These are phyloP conservation scores for Marcusenius ussheri DNA, from an alignment of 2,113 vertebrate genomes.

Conservation along the genomic window DNA sequence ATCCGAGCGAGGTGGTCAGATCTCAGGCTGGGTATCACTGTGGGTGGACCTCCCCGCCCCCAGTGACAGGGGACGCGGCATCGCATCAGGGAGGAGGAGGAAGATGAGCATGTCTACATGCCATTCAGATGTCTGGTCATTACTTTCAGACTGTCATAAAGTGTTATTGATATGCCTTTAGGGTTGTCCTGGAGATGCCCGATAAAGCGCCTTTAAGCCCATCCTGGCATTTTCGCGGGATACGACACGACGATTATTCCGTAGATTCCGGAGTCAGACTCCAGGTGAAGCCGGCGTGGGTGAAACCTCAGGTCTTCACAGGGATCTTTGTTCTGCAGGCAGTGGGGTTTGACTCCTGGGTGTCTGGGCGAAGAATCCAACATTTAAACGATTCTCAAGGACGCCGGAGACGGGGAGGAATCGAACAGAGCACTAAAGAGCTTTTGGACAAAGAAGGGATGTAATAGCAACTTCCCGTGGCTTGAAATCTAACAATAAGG, in stretches of 20 bases:
- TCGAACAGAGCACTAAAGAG: background rate
- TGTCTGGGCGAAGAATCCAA: background rate
- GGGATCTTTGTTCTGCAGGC: background rate
- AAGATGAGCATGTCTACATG: background rate
- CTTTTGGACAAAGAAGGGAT: background rate
- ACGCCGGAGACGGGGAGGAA: background rate
- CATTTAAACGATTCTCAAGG: background rate
- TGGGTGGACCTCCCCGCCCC: background rate
- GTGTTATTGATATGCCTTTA: background rate
- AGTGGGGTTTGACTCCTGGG: background rate
- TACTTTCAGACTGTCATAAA: constrained; percentile 3
- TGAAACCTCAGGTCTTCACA: background rate
- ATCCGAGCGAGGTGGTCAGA: background rate
- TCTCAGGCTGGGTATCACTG: background rate
- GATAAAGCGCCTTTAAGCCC: background rate
- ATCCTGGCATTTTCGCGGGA: background rate
- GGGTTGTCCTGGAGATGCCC: background rate
- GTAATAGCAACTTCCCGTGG: background rate
- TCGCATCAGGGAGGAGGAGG: background rate
- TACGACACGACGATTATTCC: background rate
- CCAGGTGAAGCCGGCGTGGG: background rate
- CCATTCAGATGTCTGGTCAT: background rate
- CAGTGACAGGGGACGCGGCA: background rate
- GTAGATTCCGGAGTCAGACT: background rate
- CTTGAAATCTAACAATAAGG: background rate